Evolutionary conservation across 1,140 invertebrate species (phyloP), one percentile per base, ranked within the genome.

Genomic region (Lithobius niger): DNA sequence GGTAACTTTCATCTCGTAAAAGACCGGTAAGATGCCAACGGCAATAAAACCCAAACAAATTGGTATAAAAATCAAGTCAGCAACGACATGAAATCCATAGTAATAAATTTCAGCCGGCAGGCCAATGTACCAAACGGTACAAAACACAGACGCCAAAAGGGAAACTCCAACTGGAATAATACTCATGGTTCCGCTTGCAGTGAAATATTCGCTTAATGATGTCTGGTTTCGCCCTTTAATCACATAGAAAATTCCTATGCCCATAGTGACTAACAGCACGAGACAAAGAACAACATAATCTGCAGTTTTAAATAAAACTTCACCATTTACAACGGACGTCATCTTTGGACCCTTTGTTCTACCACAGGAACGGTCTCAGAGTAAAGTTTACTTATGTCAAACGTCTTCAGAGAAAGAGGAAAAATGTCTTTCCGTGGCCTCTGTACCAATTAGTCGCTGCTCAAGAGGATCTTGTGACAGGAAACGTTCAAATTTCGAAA

Each of bases 41-140:
- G 15, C 44, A n/a, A n/a, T n/a, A n/a, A n/a, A n/a, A 22, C 6
- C 10, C 44, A 47, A 22, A 15, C 15, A 47, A 47, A 47, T 15
- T 47, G 44, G 4, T 15, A 47, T 6, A 4, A 47, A 13, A 10
- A 21, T 13, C 6, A 47, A 15, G 22, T 47, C 44, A 15, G 6
- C 6, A 10, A 47, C 22, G 44, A 18, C 13, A 22, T 47, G 44
- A 6, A 19, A 6, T 22, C 44, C 44, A 21, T 47, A 47, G 19
- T 15, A 10, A 47, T 47, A 47, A 6, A 47, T 21, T 47, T 47
- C 44, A 10, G 22, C 15, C 6, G 44, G 44, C 13, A 47, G 6
- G 10, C 44, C 44, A 47, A 47, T 22, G 44, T 47, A 47, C 44
- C 44, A 47, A 47, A 47, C 22, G 15, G 44, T 15, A 47, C 44